Evolutionary conservation across 2,113 vertebrate genomes (phyloP).

Genomic region (Bos javanicus): DNA sequence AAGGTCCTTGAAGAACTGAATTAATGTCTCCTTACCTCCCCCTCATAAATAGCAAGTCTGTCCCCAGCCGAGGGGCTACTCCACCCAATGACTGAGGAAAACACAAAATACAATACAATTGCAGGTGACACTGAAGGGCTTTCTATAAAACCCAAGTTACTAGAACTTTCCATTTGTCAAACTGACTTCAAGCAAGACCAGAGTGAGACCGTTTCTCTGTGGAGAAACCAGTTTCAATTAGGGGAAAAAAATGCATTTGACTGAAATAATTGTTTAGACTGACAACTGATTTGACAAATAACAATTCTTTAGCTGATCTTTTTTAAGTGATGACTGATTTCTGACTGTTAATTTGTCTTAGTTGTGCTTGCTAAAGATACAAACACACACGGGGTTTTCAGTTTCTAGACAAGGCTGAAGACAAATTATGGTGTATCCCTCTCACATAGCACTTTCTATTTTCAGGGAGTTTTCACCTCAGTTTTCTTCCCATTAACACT

Average conservation of each 20-base stretch:
- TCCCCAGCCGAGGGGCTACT: background rate
- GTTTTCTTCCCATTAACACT: background rate
- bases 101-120: background rate
- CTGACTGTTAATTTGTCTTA: constrained; percentile 24
- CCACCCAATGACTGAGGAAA: background rate
- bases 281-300: constrained; percentile 24
- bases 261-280: constrained; percentile 33
- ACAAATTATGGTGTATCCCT: background rate
- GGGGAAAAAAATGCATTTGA: background rate
- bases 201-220: background rate
- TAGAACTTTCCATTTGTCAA: background rate
- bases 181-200: background rate
- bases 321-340: background rate
- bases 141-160: background rate
- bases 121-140: background rate
- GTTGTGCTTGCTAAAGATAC: constrained; percentile 4
- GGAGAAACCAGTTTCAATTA: background rate
- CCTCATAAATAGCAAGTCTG: background rate
- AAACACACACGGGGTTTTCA: background rate
- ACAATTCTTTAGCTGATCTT: background rate
- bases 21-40: background rate
- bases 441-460: background rate
- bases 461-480: background rate
- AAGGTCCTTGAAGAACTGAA: background rate
- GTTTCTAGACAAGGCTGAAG: background rate